Evolutionary conservation across 2,888 invertebrate species (phyloP), one percentile per base, ranked within the genome.

Genomic region (Rhorus exstirpatorius): DNA sequence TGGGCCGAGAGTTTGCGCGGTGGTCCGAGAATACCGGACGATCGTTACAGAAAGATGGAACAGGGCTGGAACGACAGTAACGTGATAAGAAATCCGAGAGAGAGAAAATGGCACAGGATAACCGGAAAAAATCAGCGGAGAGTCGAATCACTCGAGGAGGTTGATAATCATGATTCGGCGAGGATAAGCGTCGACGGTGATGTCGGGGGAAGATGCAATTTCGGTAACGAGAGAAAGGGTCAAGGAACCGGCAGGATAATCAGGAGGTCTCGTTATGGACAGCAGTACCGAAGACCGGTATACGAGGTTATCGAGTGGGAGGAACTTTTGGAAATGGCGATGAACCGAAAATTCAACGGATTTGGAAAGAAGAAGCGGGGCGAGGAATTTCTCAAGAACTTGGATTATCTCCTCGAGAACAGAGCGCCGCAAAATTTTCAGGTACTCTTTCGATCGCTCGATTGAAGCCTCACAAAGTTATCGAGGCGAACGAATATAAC

Each of bases 251-350:
- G 92, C 41, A 89, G 88, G 75, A 93, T 93, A 68, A 83, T 86
- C 68, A 93, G 89, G 83, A 93, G 94, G 85, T 93, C 93, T 12
- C 86, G 87, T 1, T 78, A 63, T 17, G 85, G 80, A 35, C 75
- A 79, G 3, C 79, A 84, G 53, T 21, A 51, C 10, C 84, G 70
- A 78, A 87, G 72, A 55, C 85, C 86, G 51, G 83, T 86, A 17
- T 86, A 86, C 81, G 88, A 91, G 26, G 89, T 88, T 53, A 90
- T 94, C 55, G 93, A 94, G 46, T 95, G 95, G 95, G 93, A 94
- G 85, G 93, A 94, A 88, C 91, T 95, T 83, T 93, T 94, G 88
- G 94, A 95, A 88, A 92, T 95, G 90, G 94, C 95, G 51, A 91
- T 94, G 85, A 93, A 94, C 93, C 93, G 94, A 90, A 94, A 94